Conservation (phyloP, 1,140 invertebrate genomes). For the Anadara kagoshimensis region DNA sequence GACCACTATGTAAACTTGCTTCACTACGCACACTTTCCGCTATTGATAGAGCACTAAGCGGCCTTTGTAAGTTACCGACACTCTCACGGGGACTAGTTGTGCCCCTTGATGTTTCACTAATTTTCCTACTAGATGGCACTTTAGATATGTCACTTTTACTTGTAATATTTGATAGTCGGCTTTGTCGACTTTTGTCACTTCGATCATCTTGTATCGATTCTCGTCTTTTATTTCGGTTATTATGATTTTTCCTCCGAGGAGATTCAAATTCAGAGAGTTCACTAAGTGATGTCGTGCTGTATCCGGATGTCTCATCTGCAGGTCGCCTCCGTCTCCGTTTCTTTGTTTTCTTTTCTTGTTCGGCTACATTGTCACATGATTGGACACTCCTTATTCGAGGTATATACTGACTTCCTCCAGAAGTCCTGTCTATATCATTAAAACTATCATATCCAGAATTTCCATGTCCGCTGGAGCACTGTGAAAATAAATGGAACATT, state of each 20-base stretch:
- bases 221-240: conserved; percentile 11
- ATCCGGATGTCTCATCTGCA: conserved; percentile 38
- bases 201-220: conserved; percentile 29
- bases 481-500: no score
- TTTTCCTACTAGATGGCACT: not conserved
- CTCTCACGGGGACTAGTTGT: not conserved
- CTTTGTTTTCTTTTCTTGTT: conserved; percentile 35
- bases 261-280: conserved; percentile 40
- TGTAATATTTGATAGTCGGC: conserved; percentile 15
- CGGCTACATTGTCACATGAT: conserved; percentile 20
- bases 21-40: conserved; percentile 14
- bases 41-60: conserved; percentile 12
- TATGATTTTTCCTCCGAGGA: conserved; percentile 11
- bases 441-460: no score
- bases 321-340: conserved; percentile 26
- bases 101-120: conserved; percentile 19
- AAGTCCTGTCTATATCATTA: no score
- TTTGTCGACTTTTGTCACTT: conserved; percentile 31
- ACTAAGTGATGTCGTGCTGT: conserved; percentile 41
- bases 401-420: conserved; percentile 15
- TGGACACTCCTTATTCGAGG: conserved; percentile 22
- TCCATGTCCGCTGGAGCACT: no score
- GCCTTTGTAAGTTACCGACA: conserved; percentile 1
- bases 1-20: conserved; percentile 33
- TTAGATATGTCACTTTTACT: conserved; percentile 33